phyloP scores from a whole-genome alignment of 2,888 invertebrate genomes.

The Ennomos erosarius region DNA sequence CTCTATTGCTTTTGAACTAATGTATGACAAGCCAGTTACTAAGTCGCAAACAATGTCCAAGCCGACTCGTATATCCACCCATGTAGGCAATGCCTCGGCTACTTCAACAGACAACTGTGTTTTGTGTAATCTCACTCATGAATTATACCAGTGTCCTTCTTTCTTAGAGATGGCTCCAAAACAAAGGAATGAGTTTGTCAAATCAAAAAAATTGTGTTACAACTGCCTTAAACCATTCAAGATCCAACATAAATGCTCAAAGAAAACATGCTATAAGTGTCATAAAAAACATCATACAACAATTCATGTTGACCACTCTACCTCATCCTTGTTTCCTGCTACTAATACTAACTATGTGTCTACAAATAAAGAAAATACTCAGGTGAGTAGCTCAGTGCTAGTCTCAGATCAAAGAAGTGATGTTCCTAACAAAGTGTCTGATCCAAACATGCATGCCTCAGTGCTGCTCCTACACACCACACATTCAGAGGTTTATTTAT shows the following conservation, averaged over 20 bases:
- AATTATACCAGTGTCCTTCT: not conserved
- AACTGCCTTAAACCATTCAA: slow-evolving; percentile 9
- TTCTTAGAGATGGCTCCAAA: not conserved
- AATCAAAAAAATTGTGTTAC: not conserved
- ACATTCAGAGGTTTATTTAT: too few relatives aligned
- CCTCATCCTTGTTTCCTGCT: too few relatives aligned
- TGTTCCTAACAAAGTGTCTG: too few relatives aligned
- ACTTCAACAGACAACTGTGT: not conserved
- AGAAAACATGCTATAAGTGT: slow-evolving; percentile 1
- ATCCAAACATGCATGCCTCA: not conserved
- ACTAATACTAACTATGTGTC: too few relatives aligned
- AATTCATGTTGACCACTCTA: not conserved
- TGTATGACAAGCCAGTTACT: not conserved
- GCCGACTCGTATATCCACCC: not conserved
- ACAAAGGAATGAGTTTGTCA: not conserved
- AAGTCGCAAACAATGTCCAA: not conserved
- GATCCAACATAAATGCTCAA: slow-evolving; percentile 2
- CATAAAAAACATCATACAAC: slow-evolving; percentile 1
- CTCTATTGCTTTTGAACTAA: not conserved
- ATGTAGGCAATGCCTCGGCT: not conserved
- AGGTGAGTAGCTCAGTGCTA: too few relatives aligned
- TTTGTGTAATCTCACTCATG: not conserved
- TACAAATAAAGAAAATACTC: too few relatives aligned
- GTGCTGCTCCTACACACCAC: slow-evolving; percentile 1
- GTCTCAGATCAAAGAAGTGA: too few relatives aligned